Conservation (phyloP, 2,113 vertebrate species). For the Narcine bancroftii region DNA sequence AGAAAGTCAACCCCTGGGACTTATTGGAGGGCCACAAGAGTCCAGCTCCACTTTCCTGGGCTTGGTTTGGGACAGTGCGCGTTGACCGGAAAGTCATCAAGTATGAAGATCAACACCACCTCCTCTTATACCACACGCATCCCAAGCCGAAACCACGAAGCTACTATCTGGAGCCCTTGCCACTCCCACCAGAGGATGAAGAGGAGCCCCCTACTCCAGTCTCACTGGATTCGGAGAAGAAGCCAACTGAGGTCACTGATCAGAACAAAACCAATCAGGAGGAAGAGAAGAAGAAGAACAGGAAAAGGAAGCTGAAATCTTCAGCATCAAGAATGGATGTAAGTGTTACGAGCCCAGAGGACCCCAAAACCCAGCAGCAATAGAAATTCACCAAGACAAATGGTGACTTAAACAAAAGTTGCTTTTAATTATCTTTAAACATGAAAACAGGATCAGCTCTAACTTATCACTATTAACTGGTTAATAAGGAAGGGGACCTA, state of each 20-base stretch:
- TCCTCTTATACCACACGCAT: slow-evolving; percentile 59
- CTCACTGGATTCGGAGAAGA: slow-evolving; percentile 58
- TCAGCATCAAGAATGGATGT: slow-evolving; percentile 52
- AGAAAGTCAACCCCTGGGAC: slow-evolving; percentile 63
- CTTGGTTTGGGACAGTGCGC: slow-evolving; percentile 59
- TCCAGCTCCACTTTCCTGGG: slow-evolving; percentile 63
- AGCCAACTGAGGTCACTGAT: slow-evolving; percentile 53
- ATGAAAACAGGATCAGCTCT: too few species aligned
- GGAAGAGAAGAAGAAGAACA: slow-evolving; percentile 58
- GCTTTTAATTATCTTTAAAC: too few species aligned
- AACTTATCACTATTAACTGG: too few species aligned
- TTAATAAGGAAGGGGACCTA: too few species aligned
- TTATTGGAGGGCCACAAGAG: slow-evolving; percentile 62
- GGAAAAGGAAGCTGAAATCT: slow-evolving; percentile 55
- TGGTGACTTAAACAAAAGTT: too few species aligned
- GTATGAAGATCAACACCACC: slow-evolving; percentile 60
- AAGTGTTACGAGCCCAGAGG: too few species aligned
- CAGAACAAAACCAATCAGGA: slow-evolving; percentile 50
- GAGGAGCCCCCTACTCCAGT: slow-evolving; percentile 55
- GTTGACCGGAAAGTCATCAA: slow-evolving; percentile 55
- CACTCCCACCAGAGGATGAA: slow-evolving; percentile 60
- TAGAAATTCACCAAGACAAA: too few species aligned
- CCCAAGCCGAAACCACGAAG: slow-evolving; percentile 56
- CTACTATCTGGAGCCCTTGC: slow-evolving; percentile 62
- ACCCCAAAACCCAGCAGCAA: too few species aligned